Evolutionary conservation across 1,140 invertebrate species (phyloP).

Genomic region (Chironomus tepperi): DNA sequence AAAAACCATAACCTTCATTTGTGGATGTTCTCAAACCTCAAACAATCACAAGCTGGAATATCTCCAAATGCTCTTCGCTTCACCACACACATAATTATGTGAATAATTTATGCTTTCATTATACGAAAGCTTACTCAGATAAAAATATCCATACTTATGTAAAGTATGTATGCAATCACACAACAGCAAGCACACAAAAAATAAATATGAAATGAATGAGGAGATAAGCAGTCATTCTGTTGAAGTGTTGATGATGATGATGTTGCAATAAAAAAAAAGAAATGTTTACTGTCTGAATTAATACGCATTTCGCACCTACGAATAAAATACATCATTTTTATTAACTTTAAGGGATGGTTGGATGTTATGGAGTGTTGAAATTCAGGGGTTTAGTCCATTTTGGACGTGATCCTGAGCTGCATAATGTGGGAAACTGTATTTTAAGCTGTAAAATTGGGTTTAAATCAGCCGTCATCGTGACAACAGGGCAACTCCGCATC

Average conservation of each 20-base stretch:
- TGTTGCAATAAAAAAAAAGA: slow-evolving; percentile 6
- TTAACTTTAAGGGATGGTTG: too few species aligned
- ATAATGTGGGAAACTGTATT: too few species aligned
- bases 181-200: neutral
- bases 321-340: neutral
- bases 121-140: neutral
- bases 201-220: neutral
- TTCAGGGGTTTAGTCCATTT: too few species aligned
- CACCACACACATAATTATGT: neutral
- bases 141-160: neutral
- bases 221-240: neutral
- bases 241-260: neutral
- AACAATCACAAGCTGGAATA: neutral
- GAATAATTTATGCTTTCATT: slow-evolving; percentile 14
- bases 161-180: too few species aligned
- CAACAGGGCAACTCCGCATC: too few species aligned
- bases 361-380: too few species aligned
- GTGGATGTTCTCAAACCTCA: neutral
- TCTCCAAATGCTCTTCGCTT: too few species aligned
- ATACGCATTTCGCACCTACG: neutral
- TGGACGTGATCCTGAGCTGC: too few species aligned
- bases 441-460: too few species aligned
- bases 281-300: neutral
- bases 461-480: too few species aligned
- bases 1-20: neutral